phyloP scores from a whole-genome alignment of 2,888 invertebrate species.

The Patella depressa region DNA sequence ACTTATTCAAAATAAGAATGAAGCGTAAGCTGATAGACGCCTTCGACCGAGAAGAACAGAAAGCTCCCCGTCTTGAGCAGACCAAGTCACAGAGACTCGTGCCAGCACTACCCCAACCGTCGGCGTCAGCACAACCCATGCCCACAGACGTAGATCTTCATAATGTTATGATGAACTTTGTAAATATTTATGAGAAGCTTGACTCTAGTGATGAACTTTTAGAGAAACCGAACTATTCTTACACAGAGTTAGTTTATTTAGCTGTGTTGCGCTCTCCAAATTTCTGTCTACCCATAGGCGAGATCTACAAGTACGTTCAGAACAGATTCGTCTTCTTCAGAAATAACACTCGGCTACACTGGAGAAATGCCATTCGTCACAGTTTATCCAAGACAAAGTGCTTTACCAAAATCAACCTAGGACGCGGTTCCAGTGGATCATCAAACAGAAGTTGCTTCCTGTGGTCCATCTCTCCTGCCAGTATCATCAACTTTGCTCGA shows the following conservation, averaged over 20 bases:
- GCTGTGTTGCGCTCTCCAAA: constrained; percentile 52
- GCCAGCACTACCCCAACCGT: not conserved
- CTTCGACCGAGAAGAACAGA: not conserved
- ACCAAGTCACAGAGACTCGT: not conserved
- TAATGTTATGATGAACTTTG: constrained; percentile 50
- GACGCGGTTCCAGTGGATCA: constrained; percentile 33
- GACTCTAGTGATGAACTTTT: constrained; percentile 38
- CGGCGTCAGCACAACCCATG: not conserved
- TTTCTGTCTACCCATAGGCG: constrained; percentile 52
- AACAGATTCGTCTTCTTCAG: constrained; percentile 48
- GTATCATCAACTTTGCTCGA: constrained; percentile 50
- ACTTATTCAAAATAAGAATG: not conserved
- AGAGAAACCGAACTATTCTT: constrained; percentile 55
- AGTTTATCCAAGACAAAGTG: constrained; percentile 57
- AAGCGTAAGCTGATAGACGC: not conserved
- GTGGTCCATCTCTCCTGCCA: constrained; percentile 53
- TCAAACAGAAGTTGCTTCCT: constrained; percentile 48
- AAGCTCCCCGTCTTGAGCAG: too few relatives aligned
- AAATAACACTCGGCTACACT: constrained; percentile 47
- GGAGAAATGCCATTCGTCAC: constrained; percentile 57
- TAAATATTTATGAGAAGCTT: constrained; percentile 48
- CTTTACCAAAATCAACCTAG: constrained; percentile 53
- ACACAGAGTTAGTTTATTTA: constrained; percentile 54
- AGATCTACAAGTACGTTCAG: constrained; percentile 53
- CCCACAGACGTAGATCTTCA: constrained; percentile 44